A percentile compares a stretch with the other conserved stretches of the same genome.
Evolutionary conservation across 2,113 vertebrate species (phyloP).

Genomic region (Lagopus muta): DNA sequence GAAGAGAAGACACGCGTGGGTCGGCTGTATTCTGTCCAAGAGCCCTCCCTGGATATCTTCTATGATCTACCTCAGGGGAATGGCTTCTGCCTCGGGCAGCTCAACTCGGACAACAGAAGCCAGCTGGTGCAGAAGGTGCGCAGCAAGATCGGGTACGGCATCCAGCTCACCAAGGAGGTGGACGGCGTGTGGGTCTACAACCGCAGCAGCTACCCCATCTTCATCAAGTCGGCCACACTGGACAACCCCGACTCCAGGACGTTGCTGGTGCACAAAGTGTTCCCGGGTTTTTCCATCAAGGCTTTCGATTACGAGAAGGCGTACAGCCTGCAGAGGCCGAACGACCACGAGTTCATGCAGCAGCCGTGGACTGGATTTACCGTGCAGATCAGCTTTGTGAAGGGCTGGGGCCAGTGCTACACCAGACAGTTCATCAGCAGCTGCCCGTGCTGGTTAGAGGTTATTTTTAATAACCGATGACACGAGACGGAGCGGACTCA

Average conservation of each 20-base stretch:
- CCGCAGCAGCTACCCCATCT: constrained; percentile 98
- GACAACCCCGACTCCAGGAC: constrained; percentile 98
- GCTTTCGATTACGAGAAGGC: constrained; percentile 99
- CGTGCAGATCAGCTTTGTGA: constrained; percentile 99
- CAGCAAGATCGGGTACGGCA: constrained; percentile 96
- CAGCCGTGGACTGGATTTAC: constrained; percentile 97
- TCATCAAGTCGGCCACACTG: constrained; percentile 99
- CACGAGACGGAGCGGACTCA: constrained; percentile 56
- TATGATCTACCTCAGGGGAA: constrained; percentile 99
- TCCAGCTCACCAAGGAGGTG: constrained; percentile 94
- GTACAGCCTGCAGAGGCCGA: constrained; percentile 92
- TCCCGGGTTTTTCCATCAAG: constrained; percentile 98
- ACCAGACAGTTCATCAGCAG: constrained; percentile 99
- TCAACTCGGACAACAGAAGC: constrained; percentile 96
- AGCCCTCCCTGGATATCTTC: constrained; percentile 99
- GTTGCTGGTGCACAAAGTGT: constrained; percentile 97
- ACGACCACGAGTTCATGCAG: constrained; percentile 98
- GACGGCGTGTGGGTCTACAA: constrained; percentile 99
- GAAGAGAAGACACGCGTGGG: constrained; percentile 97
- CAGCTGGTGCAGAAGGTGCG: constrained; percentile 97
- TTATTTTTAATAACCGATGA: constrained; percentile 97
- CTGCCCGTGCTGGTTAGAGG: constrained; percentile 98
- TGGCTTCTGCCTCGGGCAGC: constrained; percentile 98
- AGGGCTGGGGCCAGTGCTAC: constrained; percentile 99
- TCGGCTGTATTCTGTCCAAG: constrained; percentile 97